Evolutionary conservation across 2,797 vertebrate species (phyloP).

Genomic region (Lagocephalus sceleratus): DNA sequence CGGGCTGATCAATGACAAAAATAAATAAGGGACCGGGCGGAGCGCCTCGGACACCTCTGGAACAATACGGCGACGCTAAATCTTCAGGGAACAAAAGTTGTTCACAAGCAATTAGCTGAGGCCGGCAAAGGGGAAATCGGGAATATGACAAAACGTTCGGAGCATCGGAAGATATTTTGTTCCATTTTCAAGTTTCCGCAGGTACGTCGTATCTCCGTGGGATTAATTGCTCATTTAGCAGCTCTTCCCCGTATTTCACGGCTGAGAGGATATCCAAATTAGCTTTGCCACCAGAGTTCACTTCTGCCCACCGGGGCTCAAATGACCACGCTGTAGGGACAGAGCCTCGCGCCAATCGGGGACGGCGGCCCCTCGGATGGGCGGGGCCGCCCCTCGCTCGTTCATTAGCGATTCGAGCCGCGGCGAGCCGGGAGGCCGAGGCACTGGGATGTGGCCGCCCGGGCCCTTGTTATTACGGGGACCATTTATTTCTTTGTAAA

Average conservation of each 20-base stretch:
- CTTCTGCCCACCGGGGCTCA: slow-evolving; percentile 56
- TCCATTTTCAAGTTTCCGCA: slow-evolving; percentile 48
- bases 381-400: slow-evolving; percentile 35
- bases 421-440: slow-evolving; percentile 26
- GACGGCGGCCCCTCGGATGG: slow-evolving; percentile 32
- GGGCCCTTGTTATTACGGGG: slow-evolving; percentile 62
- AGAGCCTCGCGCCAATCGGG: slow-evolving; percentile 45
- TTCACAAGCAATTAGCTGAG: slow-evolving; percentile 50
- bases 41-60: slow-evolving; percentile 38
- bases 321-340: slow-evolving; percentile 63
- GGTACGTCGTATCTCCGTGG: slow-evolving; percentile 68
- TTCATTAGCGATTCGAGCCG: slow-evolving; percentile 20
- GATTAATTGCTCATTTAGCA: slow-evolving; percentile 78
- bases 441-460: slow-evolving; percentile 38
- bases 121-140: slow-evolving; percentile 44
- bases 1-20: slow-evolving; percentile 65
- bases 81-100: slow-evolving; percentile 50
- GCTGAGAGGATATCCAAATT: slow-evolving; percentile 72
- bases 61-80: slow-evolving; percentile 59
- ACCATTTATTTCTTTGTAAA: slow-evolving; percentile 75
- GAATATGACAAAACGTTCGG: slow-evolving; percentile 20
- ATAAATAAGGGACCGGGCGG: slow-evolving; percentile 59
- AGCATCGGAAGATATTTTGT: slow-evolving; percentile 15
- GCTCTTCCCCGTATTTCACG: slow-evolving; percentile 75
- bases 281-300: slow-evolving; percentile 72